Evolutionary conservation across 1,140 invertebrate species (phyloP).

Genomic region (Drosophila micromelanica): DNA sequence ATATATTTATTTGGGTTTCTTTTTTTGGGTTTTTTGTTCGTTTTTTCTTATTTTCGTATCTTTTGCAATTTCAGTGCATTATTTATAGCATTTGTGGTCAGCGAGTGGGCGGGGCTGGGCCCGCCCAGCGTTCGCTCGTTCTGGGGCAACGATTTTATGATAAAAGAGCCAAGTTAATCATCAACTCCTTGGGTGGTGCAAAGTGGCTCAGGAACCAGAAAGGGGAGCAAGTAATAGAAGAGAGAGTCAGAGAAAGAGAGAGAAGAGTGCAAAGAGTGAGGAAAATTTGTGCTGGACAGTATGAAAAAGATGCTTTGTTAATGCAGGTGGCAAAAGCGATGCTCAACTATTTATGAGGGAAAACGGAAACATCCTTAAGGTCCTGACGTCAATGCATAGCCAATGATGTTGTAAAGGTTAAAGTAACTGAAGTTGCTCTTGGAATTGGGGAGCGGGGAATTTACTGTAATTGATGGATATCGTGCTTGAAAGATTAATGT

Average conservation of each 20-base stretch:
- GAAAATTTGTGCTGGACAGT: slow-evolving; percentile 7
- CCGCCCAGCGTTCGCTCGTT: slow-evolving; percentile 5
- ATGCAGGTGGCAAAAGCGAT: slow-evolving; percentile 36
- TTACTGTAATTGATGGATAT: slow-evolving; percentile 40
- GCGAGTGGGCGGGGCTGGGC: slow-evolving; percentile 23
- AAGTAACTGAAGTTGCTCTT: neutral
- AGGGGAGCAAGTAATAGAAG: neutral
- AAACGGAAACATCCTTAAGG: slow-evolving; percentile 10
- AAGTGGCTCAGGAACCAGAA: slow-evolving; percentile 11
- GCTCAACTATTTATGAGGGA: slow-evolving; percentile 41
- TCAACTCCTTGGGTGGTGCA: slow-evolving; percentile 19
- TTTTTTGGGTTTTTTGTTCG: neutral
- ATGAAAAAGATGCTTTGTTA: slow-evolving; percentile 21
- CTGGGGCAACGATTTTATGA: slow-evolving; percentile 66
- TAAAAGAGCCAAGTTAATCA: slow-evolving; percentile 69
- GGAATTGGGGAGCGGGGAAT: neutral
- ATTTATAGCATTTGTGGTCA: slow-evolving; percentile 57
- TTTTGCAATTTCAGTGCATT: slow-evolving; percentile 54
- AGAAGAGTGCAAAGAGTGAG: too few species aligned
- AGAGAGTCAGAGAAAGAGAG: too few species aligned
- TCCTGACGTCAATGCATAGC: slow-evolving; percentile 40
- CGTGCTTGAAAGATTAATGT: slow-evolving; percentile 38
- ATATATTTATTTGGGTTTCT: slow-evolving; percentile 9
- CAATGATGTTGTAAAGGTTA: slow-evolving; percentile 31
- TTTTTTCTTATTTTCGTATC: neutral